Evolutionary conservation across 2,113 vertebrate genomes (phyloP).

Genomic region (Bos indicus): DNA sequence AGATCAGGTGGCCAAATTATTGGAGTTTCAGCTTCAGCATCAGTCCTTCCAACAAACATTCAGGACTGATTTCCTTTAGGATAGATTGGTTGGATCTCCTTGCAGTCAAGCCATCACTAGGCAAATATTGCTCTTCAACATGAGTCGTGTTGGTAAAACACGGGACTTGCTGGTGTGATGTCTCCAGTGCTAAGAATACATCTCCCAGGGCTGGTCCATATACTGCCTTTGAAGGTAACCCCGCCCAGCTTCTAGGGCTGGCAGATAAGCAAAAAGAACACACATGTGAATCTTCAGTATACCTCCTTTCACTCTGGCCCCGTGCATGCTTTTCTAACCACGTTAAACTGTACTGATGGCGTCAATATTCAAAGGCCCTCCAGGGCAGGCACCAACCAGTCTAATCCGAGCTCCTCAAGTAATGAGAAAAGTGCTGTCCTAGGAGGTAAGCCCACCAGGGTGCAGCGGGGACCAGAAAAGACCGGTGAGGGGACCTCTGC

Average conservation of each 20-base stretch:
- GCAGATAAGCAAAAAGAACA: not conserved
- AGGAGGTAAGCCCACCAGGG: not conserved
- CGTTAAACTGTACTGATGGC: not conserved
- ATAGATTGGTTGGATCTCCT: not conserved
- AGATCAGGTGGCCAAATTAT: not conserved
- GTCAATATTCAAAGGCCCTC: not conserved
- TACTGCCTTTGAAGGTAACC: not conserved
- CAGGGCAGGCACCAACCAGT: not conserved
- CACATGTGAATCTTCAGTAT: not conserved
- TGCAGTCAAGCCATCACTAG: not conserved
- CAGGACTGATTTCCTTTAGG: not conserved
- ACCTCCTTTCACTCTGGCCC: not conserved
- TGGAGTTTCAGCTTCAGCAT: not conserved
- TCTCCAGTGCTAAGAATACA: not conserved
- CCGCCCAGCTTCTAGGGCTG: not conserved
- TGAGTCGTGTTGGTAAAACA: slow-evolving; percentile 13
- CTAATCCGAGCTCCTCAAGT: not conserved
- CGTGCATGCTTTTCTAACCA: not conserved
- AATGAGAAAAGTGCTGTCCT: not conserved
- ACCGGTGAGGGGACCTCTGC: not conserved
- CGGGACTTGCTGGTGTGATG: not conserved
- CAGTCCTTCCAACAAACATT: not conserved
- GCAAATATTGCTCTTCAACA: slow-evolving; percentile 28
- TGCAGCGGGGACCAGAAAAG: fast-evolving
- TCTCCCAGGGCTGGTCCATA: not conserved